phyloP scores from a whole-genome alignment of 2,888 invertebrate genomes.

The Lasioglossum malachurum region DNA sequence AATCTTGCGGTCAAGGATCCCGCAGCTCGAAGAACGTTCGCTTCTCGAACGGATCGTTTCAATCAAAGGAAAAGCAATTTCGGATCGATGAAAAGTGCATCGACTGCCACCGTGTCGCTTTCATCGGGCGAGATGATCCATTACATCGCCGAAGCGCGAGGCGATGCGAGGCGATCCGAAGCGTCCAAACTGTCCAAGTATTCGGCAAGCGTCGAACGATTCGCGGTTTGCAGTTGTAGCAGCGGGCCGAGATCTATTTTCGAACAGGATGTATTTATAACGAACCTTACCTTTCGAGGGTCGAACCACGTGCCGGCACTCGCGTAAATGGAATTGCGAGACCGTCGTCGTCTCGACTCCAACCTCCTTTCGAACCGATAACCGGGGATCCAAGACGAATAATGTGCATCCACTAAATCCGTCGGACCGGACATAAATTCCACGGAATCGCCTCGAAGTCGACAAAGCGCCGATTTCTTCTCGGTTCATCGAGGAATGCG shows the following conservation, averaged over 20 bases:
- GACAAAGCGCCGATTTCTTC: neutral
- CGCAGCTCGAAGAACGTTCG: neutral
- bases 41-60: neutral
- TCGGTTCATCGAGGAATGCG: neutral
- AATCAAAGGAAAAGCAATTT: neutral
- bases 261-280: conserved; percentile 71
- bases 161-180: neutral
- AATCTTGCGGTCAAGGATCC: neutral
- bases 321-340: conserved; percentile 64
- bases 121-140: neutral
- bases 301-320: conserved; percentile 49
- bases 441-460: neutral
- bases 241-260: conserved; percentile 67
- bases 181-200: conserved; percentile 46
- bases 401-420: neutral
- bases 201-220: conserved; percentile 66
- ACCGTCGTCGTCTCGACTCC: conserved; percentile 17
- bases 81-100: neutral
- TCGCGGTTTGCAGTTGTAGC: conserved; percentile 66
- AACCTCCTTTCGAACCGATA: conserved; percentile 46
- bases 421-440: neutral
- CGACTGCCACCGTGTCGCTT: neutral
- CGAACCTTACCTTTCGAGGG: conserved; percentile 70
- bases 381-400: neutral
- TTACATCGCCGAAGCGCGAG: neutral